Evolutionary conservation across 2,888 invertebrate genomes (phyloP), one percentile per base, ranked within the genome.

Genomic region (Plebejus argus): DNA sequence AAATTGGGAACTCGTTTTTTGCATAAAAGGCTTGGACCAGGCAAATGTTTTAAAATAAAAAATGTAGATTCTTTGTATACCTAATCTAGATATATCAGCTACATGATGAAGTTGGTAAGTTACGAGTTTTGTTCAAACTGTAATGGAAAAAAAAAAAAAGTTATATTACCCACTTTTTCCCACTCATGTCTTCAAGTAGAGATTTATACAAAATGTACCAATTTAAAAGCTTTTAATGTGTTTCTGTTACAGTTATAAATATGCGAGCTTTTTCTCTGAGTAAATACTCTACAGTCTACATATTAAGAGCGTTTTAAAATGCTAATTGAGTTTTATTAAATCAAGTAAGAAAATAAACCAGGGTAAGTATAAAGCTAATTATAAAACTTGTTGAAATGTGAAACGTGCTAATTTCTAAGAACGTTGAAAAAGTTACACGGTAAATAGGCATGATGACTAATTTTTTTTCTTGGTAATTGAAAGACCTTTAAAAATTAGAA

Each of bases 121-220:
- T 12, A 45, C 2, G 12, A 45, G 10, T 1, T 45, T 45, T 10
- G 45, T 45, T 45, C 12, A 45, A 1, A 45, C 7, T 45, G 2
- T 39, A 39, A 39, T 0, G 10, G 39, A 2, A 8, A 39, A 39
- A 8, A 39, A 39, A 6, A 7, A 6, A 1, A 1, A 0, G 39
- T 39, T 39, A 39, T 0, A n/a, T 39, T 45, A 45, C 45, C 45
- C 45, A 45, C 45, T 45, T 45, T 45, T 8, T 45, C 10, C 10
- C n/a, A 45, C 45, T 10, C 10, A 3, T 45, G 10, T 45, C 3
- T 45, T 10, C 10, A 92, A 93, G 93, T 92, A 92, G n/a, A 92
- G 92, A 92, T 91, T 91, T 91, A 92, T 92, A 86, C 85, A 84
- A 86, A 87, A 85, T 85, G 85, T 87, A 83, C 83, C 85, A 88